Evolutionary conservation across 2,888 invertebrate species (phyloP).

Genomic region (Tenthredo mesomela): DNA sequence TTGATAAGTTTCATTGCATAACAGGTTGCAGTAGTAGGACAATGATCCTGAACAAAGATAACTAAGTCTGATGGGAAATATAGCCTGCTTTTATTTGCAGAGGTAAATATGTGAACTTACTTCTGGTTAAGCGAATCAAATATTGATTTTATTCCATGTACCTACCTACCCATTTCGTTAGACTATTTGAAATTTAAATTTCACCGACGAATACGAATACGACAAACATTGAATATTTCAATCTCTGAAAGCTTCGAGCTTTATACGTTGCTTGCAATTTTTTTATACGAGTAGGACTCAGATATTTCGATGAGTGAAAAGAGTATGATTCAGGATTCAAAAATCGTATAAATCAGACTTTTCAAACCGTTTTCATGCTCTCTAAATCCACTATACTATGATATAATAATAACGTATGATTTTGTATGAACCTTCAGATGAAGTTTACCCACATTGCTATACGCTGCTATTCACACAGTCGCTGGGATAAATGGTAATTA

Average conservation of each 20-base stretch:
- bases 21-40: neutral
- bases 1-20: neutral
- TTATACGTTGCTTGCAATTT: neutral
- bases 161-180: neutral
- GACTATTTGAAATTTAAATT: conserved; percentile 24
- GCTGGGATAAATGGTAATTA: neutral
- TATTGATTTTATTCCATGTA: conserved; percentile 1
- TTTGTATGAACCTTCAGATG: neutral
- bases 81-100: neutral
- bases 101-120: neutral
- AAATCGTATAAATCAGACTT: neutral
- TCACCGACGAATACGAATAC: conserved; percentile 21
- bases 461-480: neutral
- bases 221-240: conserved; percentile 22
- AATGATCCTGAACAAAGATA: neutral
- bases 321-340: neutral
- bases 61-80: neutral
- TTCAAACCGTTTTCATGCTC: neutral
- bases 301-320: neutral
- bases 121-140: conserved; percentile 9
- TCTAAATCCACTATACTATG: neutral
- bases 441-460: neutral
- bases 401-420: neutral
- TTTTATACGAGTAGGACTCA: neutral
- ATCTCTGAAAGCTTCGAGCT: neutral